Base-by-base conservation (phyloP, 2,113 vertebrate genomes). In the Pungitius pungitius region DNA sequence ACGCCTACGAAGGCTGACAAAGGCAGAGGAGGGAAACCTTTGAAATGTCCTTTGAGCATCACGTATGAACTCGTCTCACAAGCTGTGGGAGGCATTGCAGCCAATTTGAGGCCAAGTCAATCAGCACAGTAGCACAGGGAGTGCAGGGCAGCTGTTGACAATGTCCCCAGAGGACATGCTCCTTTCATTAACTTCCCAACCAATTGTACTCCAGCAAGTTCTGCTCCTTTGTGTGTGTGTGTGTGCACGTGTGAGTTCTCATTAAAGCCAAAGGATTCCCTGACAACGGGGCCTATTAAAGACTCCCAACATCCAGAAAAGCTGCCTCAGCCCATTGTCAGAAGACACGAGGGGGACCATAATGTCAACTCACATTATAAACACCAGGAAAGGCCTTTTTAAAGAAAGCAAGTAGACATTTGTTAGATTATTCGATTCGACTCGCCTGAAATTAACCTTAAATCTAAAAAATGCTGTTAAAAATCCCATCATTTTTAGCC, bases 21-120 rank as follows among this genome's bases (percentile, higher is more conserved):
- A 84, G 43, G 78, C 78, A 80, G 80, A 90, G 73, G 80, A 82
- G 59, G 67, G 59, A 71, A 90, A 82, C 67, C 82, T 89, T 88
- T 89, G 75, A 86, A 80, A 84, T 73, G n/a, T 26, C 72, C 79
- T 90, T 93, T 91, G 87, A 69, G 80, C 69, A 75, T 82, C 70
- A 75, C 70, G 30, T 20, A 15, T 70, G 77, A 66, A 69, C 59
- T 67, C 75, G 71, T 66, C 76, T 78, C 45, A 43, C 67, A 52
- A 58, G 62, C 75, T 61, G 59, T 60, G 59, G 51, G 73, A 67
- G 69, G 75, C 81, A 75, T 87, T 58, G 68, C 27, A 40, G 80
- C 69, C 85, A 89, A 87, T 90, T 84, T 86, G 70, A 85, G 78
- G 75, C 64, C 81, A 75, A 85, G 85, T 91, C 88, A 89, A 82